Evolutionary conservation across 2,888 invertebrate species (phyloP), one percentile per base, ranked within the genome.

Genomic region (Serrognathus titanus): DNA sequence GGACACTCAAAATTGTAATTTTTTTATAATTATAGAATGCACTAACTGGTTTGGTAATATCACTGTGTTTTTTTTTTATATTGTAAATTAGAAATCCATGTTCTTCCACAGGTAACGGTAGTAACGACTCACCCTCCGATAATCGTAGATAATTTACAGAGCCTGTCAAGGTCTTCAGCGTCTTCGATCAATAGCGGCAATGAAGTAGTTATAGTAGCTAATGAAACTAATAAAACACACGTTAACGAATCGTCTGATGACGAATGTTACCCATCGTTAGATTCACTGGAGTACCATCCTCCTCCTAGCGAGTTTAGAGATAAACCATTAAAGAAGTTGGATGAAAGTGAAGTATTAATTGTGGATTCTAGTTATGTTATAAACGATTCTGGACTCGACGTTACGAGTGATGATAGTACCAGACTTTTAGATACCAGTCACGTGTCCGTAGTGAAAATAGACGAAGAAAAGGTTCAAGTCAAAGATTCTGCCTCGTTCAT

Each of bases 401-500:
- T 84, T 31, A 73, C 75, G 1, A 71, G 70, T 20, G 72, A 81
- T 58, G 73, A 81, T 55, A 79, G 75, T 63, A 78, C 80, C 16
- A 66, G 72, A 46, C 65, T 79, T 24, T 68, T 85, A 75, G 93
- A 94, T 76, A 92, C 90, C 63, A 93, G 92, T 72, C 94, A 94
- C 78, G 93, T 94, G 54, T 94, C 94, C 0, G 94, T 94, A 57
- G 93, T 94, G 59, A 92, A 92, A 31, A 93, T 94, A 11, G 94
- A 93, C 50, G 88, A 89, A 68, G 89, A 89, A 69, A 79, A 79
- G 60, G 88, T 90, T 31, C 86, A 86, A 72, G 86, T 86, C 5
- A 86, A 88, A 66, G 91, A 90, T 76, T 90, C 90, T 3, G 77
- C 76, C 3, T 72, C 73, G 1, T 74, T 75, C 63, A 59, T 75